Evolutionary conservation across 2,888 invertebrate genomes (phyloP).

Genomic region (Hydrotaea diabolus): DNA sequence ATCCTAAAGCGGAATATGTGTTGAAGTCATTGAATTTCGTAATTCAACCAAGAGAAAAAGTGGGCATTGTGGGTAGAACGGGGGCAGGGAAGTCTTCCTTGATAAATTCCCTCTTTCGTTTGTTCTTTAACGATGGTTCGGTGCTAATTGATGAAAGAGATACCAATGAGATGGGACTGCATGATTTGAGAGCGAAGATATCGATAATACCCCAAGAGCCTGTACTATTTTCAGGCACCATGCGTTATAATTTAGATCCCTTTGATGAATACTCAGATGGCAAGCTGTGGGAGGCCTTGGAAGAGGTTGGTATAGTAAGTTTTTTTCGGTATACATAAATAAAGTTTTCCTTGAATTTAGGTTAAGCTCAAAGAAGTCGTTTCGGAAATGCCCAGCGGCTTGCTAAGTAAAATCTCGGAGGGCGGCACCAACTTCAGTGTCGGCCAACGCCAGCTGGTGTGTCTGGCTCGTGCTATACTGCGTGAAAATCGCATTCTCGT

Average conservation of each 20-base stretch:
- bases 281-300: constrained; percentile 91
- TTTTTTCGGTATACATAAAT: background rate
- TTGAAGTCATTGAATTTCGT: too few species aligned
- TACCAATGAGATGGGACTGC: constrained; percentile 86
- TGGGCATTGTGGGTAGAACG: too few species aligned
- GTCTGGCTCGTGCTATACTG: too few species aligned
- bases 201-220: constrained; percentile 94
- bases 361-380: constrained; percentile 86
- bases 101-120: constrained; percentile 87
- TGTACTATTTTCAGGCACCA: constrained; percentile 91
- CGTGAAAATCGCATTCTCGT: constrained; percentile 94
- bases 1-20: too few species aligned
- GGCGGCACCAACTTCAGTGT: constrained; percentile 92
- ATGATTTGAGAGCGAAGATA: constrained; percentile 87
- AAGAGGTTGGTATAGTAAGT: constrained; percentile 83
- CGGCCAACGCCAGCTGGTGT: too few species aligned
- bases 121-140: constrained; percentile 90
- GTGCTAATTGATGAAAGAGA: too few species aligned
- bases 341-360: constrained; percentile 48
- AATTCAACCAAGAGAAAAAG: too few species aligned
- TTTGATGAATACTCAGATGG: constrained; percentile 89
- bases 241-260: constrained; percentile 95
- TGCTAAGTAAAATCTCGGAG: constrained; percentile 88
- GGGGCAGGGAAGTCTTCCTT: constrained; percentile 88
- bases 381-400: constrained; percentile 84